phyloP scores from a whole-genome alignment of 2,888 invertebrate species.

The Pasiphila rectangulata region DNA sequence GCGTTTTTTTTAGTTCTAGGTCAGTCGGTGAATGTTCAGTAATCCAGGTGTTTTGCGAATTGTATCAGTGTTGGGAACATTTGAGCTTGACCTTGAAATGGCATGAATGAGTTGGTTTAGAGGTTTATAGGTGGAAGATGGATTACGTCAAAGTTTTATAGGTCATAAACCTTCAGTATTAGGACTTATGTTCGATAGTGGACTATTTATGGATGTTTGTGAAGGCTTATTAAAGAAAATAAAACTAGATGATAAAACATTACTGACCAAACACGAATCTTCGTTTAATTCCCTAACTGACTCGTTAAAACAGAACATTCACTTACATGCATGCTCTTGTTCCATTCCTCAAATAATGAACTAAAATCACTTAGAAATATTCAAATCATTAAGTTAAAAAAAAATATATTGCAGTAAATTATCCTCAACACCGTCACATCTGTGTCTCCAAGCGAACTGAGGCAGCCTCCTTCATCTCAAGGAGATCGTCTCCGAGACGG shows the following conservation, averaged over 20 bases:
- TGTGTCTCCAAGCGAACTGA: slow-evolving; percentile 45
- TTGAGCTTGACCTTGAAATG: neutral
- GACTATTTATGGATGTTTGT: too few relatives aligned
- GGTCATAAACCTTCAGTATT: too few relatives aligned
- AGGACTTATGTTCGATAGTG: too few relatives aligned
- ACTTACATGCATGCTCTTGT: slow-evolving; percentile 29
- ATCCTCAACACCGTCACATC: slow-evolving; percentile 6
- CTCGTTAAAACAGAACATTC: neutral
- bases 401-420: neutral
- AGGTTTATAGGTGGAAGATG: too few relatives aligned
- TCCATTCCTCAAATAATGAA: slow-evolving; percentile 1
- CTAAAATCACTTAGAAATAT: too few relatives aligned
- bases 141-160: too few relatives aligned
- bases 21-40: slow-evolving; percentile 37
- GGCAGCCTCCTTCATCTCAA: slow-evolving; percentile 50
- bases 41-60: slow-evolving; percentile 21
- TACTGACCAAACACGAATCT: too few relatives aligned
- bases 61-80: slow-evolving; percentile 2
- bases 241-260: too few relatives aligned
- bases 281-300: too few relatives aligned
- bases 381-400: too few relatives aligned
- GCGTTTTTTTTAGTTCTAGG: slow-evolving; percentile 47
- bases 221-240: too few relatives aligned
- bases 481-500: slow-evolving; percentile 52
- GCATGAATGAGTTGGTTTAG: neutral